Base-by-base conservation (phyloP, 2,797 vertebrate genomes). In the Mormyrops attenuatus region DNA sequence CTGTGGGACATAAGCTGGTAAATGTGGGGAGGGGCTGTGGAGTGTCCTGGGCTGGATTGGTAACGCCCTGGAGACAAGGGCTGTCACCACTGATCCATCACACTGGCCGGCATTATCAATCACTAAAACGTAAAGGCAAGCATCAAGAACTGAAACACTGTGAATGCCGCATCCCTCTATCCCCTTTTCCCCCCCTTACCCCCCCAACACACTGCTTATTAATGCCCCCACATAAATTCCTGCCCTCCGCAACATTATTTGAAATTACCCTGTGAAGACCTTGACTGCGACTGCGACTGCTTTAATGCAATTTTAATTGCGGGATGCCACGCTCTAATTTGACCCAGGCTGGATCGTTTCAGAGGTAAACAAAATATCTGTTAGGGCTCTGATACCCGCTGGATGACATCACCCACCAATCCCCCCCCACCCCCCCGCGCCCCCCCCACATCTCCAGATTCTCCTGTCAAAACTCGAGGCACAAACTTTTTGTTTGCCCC, bases 401-500 rank as follows among this genome's bases (percentile, higher is more conserved):
- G 26, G 17, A 22, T 41, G 57, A n/a, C 30, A 89, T 22, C 57
- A 55, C 13, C 11, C 49, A 85, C 49, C 41, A 44, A 2, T n/a
- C 17, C 30, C 26, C 3, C 26, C 30, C 30, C 11, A 4, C 17
- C 55, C 53, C n/a, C n/a, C n/a, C n/a, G n/a, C 55, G 0, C 20
- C 30, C 66, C 30, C 66, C 9, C 3, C 11, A 4, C 8, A 66
- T 66, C 60, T 66, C 69, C 30, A 34, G 69, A 77, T 50, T 13
- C 82, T 85, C 5, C 2, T 11, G 89, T 91, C 92, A 92, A 91
- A 92, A 91, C 91, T 88, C 91, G 94, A 95, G 94, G 94, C 94
- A 94, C 91, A 95, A 95, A 95, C 95, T 95, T 95, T 94, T 96
- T 96, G 95, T 93, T 94, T 95, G 94, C 95, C 95, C 93, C 93